Evolutionary conservation across 2,113 vertebrate genomes (phyloP).

Genomic region (Oriolus oriolus): DNA sequence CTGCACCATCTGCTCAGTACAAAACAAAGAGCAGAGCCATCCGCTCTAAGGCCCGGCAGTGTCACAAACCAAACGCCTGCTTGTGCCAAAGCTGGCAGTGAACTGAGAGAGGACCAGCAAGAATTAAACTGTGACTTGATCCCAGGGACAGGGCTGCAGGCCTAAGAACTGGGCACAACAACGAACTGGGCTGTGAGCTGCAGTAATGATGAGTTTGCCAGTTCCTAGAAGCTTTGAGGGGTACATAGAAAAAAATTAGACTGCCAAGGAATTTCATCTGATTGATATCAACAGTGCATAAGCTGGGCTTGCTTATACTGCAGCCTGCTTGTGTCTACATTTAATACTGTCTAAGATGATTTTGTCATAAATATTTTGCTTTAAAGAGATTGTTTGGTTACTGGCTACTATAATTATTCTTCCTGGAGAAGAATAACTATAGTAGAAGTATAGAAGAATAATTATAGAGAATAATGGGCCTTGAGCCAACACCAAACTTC

Average conservation of each 20-base stretch:
- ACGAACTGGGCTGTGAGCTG: background rate
- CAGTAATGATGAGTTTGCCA: background rate
- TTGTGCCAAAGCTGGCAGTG: background rate
- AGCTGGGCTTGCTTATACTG: background rate
- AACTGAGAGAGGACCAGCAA: background rate
- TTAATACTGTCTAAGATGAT: background rate
- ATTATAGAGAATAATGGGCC: slow-evolving; percentile 26
- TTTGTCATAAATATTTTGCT: slow-evolving; percentile 49
- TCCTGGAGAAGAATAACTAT: too few species aligned
- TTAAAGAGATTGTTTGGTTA: slow-evolving; percentile 37
- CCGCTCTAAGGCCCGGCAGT: background rate
- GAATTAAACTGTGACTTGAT: background rate
- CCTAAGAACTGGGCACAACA: background rate
- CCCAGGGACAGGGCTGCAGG: background rate
- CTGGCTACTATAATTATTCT: slow-evolving; percentile 40
- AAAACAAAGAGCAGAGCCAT: background rate
- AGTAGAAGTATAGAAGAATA: too few species aligned
- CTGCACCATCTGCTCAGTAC: slow-evolving; percentile 22
- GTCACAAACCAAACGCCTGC: background rate
- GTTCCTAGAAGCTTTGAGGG: background rate
- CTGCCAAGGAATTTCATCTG: background rate
- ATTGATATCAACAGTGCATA: background rate
- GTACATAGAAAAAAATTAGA: background rate
- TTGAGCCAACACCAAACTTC: background rate
- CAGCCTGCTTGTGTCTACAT: slow-evolving; percentile 9